Evolutionary conservation across 2,797 vertebrate genomes (phyloP), one percentile per base, ranked within the genome.

Genomic region (Philypnodon macrostomus): DNA sequence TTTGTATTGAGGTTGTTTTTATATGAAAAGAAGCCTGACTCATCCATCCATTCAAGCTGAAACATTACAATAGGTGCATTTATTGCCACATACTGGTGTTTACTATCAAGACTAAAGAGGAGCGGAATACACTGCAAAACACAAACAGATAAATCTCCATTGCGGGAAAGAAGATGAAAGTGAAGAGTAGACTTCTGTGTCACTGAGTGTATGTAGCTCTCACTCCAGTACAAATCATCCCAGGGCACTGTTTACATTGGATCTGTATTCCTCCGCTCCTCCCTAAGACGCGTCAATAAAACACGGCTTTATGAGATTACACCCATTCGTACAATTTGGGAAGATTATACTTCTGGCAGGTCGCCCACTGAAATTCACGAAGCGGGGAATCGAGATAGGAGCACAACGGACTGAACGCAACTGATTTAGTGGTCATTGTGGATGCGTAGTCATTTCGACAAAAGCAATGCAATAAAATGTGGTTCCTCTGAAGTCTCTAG

Each of bases 241-340:
- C 38, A 51, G 76, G 54, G 42, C 59, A 75, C 70, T 85, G 84
- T 85, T 87, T 81, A 80, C 67, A 67, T 76, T 87, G 85, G 85
- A 82, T 53, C 44, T 59, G 50, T 58, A 49, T 49, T 72, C 48
- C 17, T 49, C 57, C 77, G 62, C 77, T 68, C 73, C 66, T 47
- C 64, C 57, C 64, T 58, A 44, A 32, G 29, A 17, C 39, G 48
- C 38, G 38, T 66, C 58, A 58, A 83, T 81, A 85, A 80, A 83
- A 80, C 67, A 80, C 57, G 9, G 63, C 70, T 81, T 83, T 79
- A 86, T 67, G 65, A 79, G 75, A 76, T 81, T 75, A 70, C 75
- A 77, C 68, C 74, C 77, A 80, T 79, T 79, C 75, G 59, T 44
- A 70, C 70, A 74, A 79, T 79, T 80, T 78, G 71, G 65, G 80